Percentiles rank a stretch among this genome's conserved stretches.
Conservation (phyloP, 2,888 invertebrate genomes). For the Drosophila affinis region DNA sequence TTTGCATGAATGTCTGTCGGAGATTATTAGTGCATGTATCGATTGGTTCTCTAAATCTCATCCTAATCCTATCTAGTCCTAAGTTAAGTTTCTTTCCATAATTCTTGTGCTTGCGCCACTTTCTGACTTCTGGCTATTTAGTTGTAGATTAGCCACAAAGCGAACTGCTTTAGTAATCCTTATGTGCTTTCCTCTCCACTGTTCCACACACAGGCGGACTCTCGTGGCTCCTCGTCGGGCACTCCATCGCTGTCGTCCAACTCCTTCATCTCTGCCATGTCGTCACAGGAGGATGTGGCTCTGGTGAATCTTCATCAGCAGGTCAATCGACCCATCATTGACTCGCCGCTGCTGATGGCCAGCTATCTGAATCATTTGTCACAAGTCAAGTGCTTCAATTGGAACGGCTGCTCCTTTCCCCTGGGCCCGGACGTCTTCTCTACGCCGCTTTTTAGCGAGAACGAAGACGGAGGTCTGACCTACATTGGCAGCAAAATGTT, state of each 20-base stretch:
- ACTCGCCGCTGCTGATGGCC: slow-evolving; percentile 96
- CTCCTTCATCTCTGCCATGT: slow-evolving; percentile 94
- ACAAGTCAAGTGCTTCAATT: slow-evolving; percentile 89
- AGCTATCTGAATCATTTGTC: slow-evolving; percentile 96
- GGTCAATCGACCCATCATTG: slow-evolving; percentile 94
- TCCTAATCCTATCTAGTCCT: background rate
- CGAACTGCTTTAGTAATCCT: background rate
- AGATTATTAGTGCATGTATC: background rate
- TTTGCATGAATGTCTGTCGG: background rate
- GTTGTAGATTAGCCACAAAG: slow-evolving; percentile 35
- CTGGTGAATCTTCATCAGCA: slow-evolving; percentile 97
- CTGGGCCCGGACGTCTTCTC: slow-evolving; percentile 91
- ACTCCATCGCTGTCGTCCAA: slow-evolving; percentile 92
- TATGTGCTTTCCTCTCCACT: background rate
- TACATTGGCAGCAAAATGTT: slow-evolving; percentile 90
- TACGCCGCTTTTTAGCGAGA: slow-evolving; percentile 90
- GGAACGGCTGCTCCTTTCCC: slow-evolving; percentile 89
- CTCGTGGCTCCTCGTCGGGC: slow-evolving; percentile 88
- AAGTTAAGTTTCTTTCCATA: slow-evolving; percentile 5
- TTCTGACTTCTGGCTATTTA: slow-evolving; percentile 26
- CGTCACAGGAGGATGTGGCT: slow-evolving; percentile 96
- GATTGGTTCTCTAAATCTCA: background rate
- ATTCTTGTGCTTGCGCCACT: slow-evolving; percentile 38
- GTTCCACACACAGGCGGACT: slow-evolving; percentile 79
- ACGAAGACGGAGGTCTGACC: slow-evolving; percentile 89